phyloP scores from a whole-genome alignment of 2,888 invertebrate genomes.

The Apamea sordens region DNA sequence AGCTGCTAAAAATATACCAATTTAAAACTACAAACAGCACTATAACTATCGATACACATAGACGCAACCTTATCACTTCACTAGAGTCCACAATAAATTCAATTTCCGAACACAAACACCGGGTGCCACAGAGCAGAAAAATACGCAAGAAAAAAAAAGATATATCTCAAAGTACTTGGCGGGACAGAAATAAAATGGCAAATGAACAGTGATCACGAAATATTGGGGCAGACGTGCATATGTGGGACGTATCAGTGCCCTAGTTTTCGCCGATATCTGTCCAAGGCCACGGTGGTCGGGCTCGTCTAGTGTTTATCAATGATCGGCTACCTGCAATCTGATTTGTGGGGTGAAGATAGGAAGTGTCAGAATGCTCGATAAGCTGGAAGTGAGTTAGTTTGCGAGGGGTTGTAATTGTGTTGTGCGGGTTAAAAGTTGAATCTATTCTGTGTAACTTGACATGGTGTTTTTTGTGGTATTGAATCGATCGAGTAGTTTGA shows the following conservation, averaged over 20 bases:
- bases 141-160: conserved; percentile 38
- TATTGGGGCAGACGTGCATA: conserved; percentile 64
- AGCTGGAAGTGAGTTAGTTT: conserved; percentile 44
- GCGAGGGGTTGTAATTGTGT: conserved; percentile 9
- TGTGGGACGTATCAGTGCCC: conserved; percentile 75
- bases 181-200: conserved; percentile 65
- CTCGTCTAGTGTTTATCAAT: conserved; percentile 61
- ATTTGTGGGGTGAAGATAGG: conserved; percentile 61
- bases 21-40: conserved; percentile 26
- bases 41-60: conserved; percentile 26
- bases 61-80: conserved; percentile 45
- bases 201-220: conserved; percentile 71
- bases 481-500: background rate
- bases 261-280: conserved; percentile 77
- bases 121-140: conserved; percentile 45
- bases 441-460: background rate
- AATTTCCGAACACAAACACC: conserved; percentile 63
- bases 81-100: conserved; percentile 57
- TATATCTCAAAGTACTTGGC: conserved; percentile 60
- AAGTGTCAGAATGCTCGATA: conserved; percentile 60
- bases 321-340: conserved; percentile 67
- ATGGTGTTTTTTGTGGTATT: background rate
- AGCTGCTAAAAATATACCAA: conserved; percentile 25
- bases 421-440: conserved; percentile 24
- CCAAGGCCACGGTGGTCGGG: conserved; percentile 72